Conservation (phyloP, 92 coral and sea anemone species). For the Desmophyllum pertusum region DNA sequence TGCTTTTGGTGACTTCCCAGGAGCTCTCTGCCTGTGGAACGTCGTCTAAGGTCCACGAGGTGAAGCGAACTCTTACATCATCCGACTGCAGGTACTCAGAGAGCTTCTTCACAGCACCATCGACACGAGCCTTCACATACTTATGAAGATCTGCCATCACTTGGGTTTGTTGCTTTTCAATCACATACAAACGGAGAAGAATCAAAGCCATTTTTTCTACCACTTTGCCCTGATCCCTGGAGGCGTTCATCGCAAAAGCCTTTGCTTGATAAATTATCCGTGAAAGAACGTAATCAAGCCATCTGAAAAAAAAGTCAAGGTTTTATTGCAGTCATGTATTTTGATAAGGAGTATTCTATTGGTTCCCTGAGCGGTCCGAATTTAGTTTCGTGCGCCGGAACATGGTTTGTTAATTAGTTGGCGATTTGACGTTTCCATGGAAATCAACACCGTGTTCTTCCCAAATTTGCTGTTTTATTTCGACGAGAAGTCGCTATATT, state of each 20-base stretch:
- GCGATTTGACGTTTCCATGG: too few relatives aligned
- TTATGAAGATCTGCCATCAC: neutral
- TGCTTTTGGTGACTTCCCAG: slow-evolving; percentile 23
- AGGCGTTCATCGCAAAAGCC: too few relatives aligned
- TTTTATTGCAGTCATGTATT: too few relatives aligned
- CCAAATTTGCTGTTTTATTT: too few relatives aligned
- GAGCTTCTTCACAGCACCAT: neutral
- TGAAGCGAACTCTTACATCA: neutral
- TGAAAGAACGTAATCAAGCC: slow-evolving; percentile 36
- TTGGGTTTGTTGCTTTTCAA: slow-evolving; percentile 1
- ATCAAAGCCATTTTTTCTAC: neutral
- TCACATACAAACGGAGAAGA: neutral
- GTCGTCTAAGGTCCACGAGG: slow-evolving; percentile 13
- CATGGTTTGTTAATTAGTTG: too few relatives aligned
- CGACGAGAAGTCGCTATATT: too few relatives aligned
- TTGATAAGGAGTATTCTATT: too few relatives aligned
- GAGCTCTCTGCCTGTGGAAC: slow-evolving; percentile 16
- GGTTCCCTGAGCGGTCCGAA: too few relatives aligned
- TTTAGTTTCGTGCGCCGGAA: too few relatives aligned
- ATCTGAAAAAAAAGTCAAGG: slow-evolving; percentile 14
- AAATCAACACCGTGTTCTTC: too few relatives aligned
- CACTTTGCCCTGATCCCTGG: too few relatives aligned
- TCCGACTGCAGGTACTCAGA: neutral
- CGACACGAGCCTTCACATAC: neutral
- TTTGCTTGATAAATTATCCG: too few relatives aligned